phyloP scores from a whole-genome alignment of 2,797 vertebrate genomes.

The Coracias cyanogaster region DNA sequence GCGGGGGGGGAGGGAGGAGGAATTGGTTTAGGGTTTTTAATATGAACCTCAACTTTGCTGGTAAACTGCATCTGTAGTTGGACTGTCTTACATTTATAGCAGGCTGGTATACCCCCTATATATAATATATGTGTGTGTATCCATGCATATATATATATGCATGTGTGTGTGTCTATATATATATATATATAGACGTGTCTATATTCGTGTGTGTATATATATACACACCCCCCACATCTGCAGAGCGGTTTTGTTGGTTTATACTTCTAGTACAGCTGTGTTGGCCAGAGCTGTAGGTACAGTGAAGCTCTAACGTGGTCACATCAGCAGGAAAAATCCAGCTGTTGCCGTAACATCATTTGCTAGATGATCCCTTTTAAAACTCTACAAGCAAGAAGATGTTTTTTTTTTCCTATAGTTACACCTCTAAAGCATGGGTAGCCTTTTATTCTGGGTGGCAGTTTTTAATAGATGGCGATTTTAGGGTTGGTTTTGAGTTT shows the following conservation, averaged over 20 bases:
- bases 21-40: not conserved
- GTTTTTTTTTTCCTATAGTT: not conserved
- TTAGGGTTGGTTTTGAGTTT: not conserved
- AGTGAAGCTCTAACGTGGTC: not conserved
- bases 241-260: not conserved
- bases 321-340: not conserved
- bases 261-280: not conserved
- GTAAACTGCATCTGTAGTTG: not conserved
- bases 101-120: not conserved
- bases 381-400: not conserved
- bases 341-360: not conserved
- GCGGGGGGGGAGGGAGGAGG: too few relatives aligned
- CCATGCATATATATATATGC: too few relatives aligned
- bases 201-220: fast-evolving
- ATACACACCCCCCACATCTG: not conserved
- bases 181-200: too few relatives aligned
- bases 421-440: not conserved
- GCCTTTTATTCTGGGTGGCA: not conserved
- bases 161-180: fast-evolving
- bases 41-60: not conserved
- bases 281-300: not conserved
- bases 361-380: not conserved
- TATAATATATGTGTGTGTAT: not conserved
- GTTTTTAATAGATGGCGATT: not conserved
- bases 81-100: fast-evolving